Conservation (phyloP, 2,113 vertebrate genomes). For the Pseudolaguvia tuberculata region DNA sequence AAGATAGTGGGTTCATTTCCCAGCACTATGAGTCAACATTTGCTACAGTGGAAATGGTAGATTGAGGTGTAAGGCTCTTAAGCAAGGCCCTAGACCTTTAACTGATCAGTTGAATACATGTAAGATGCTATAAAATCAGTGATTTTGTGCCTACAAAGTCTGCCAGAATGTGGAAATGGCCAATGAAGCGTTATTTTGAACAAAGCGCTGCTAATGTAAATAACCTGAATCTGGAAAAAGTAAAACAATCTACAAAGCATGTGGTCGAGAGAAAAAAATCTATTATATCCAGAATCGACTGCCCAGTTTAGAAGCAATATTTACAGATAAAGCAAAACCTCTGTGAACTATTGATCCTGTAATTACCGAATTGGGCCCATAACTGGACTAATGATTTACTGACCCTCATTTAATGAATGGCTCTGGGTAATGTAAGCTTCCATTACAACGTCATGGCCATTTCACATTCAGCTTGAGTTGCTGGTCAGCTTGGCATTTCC, state of each 20-base stretch:
- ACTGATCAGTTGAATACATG: too few relatives aligned
- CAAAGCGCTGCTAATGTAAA: neutral
- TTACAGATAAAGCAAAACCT: constrained; percentile 20
- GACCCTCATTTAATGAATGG: constrained; percentile 29
- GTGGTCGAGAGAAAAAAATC: constrained; percentile 9
- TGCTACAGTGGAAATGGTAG: too few relatives aligned
- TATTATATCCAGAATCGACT: constrained; percentile 23
- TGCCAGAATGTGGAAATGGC: neutral
- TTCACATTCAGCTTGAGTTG: constrained; percentile 23
- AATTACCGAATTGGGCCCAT: constrained; percentile 40
- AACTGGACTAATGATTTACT: constrained; percentile 45
- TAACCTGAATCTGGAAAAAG: neutral
- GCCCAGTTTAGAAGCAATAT: neutral
- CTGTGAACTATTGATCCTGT: constrained; percentile 20
- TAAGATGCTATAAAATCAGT: neutral
- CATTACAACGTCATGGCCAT: constrained; percentile 14
- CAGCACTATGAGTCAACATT: too few relatives aligned
- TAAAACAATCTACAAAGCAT: neutral
- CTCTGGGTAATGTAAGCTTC: constrained; percentile 19
- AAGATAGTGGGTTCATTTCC: too few relatives aligned
- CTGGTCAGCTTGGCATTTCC: constrained; percentile 32
- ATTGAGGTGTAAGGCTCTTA: too few relatives aligned
- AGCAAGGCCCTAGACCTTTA: too few relatives aligned
- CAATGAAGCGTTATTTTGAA: neutral
- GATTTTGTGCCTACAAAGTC: neutral